Evolutionary conservation across 2,888 invertebrate genomes (phyloP).

Genomic region (Rhaphigaster nebulosa): DNA sequence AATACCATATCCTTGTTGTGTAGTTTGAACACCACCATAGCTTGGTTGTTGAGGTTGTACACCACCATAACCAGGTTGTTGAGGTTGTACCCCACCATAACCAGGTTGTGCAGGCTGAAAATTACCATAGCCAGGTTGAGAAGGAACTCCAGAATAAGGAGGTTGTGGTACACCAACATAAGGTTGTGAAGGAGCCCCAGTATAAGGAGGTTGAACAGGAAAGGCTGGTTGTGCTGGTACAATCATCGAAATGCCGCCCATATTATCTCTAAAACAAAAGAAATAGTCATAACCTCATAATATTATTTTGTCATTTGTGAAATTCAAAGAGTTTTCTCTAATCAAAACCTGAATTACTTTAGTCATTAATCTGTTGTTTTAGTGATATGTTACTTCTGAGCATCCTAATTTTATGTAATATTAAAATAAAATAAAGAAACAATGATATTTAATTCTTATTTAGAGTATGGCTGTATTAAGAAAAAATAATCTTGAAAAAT

Average conservation of each 20-base stretch:
- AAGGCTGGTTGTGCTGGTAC: conserved; percentile 13
- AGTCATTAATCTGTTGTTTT: not conserved
- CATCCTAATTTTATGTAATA: not conserved
- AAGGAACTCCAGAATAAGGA: conserved; percentile 20
- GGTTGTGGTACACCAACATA: conserved; percentile 6
- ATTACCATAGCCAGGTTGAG: conserved; percentile 3
- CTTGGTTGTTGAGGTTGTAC: not conserved
- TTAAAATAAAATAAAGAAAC: not conserved
- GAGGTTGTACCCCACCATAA: not conserved
- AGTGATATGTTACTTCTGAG: not conserved
- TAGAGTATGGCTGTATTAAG: too few species aligned
- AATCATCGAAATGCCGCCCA: not conserved
- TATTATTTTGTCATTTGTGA: not conserved
- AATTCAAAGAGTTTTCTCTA: not conserved
- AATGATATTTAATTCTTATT: too few species aligned
- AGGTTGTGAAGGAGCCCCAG: not conserved
- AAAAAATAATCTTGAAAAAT: too few species aligned
- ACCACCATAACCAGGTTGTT: not conserved
- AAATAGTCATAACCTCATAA: not conserved
- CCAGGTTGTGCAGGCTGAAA: not conserved
- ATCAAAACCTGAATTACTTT: not conserved
- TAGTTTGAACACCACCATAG: not conserved
- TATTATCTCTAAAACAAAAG: conserved; percentile 27
- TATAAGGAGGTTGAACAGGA: conserved; percentile 2
- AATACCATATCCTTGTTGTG: not conserved